phyloP scores from a whole-genome alignment of 2,888 invertebrate species.

The Norana najaformis region DNA sequence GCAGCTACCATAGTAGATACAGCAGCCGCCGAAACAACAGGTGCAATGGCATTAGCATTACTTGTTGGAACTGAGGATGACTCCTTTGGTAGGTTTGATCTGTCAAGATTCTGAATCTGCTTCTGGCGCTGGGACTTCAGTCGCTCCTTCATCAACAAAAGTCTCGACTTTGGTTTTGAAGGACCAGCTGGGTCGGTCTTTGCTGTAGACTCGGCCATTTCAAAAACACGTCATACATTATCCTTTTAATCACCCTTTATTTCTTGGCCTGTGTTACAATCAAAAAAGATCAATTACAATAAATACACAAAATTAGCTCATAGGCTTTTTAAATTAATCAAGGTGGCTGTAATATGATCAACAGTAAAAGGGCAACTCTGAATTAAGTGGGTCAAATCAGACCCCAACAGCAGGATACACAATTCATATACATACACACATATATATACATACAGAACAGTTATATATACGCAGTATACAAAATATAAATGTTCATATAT shows the following conservation, averaged over 20 bases:
- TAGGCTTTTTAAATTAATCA: too few species aligned
- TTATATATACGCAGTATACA: too few species aligned
- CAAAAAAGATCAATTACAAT: not conserved
- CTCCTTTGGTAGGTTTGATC: not conserved
- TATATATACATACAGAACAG: too few species aligned
- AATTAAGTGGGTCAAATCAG: too few species aligned
- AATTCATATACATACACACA: too few species aligned
- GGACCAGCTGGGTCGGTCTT: not conserved
- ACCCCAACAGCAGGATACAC: too few species aligned
- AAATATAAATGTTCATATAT: too few species aligned
- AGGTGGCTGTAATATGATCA: not conserved
- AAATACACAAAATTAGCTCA: not conserved
- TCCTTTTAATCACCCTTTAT: not conserved
- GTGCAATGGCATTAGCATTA: not conserved
- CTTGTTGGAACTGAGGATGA: not conserved
- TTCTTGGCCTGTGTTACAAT: not conserved
- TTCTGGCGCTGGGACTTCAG: conserved; percentile 5
- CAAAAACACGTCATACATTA: not conserved
- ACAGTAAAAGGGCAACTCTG: not conserved
- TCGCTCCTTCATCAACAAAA: conserved; percentile 16
- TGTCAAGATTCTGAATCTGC: not conserved
- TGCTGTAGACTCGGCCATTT: not conserved
- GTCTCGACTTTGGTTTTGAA: conserved; percentile 5
- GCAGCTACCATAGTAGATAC: not conserved
- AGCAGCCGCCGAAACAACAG: not conserved